Conservation (phyloP, 2,113 vertebrate species). For the Albula goreensis region DNA sequence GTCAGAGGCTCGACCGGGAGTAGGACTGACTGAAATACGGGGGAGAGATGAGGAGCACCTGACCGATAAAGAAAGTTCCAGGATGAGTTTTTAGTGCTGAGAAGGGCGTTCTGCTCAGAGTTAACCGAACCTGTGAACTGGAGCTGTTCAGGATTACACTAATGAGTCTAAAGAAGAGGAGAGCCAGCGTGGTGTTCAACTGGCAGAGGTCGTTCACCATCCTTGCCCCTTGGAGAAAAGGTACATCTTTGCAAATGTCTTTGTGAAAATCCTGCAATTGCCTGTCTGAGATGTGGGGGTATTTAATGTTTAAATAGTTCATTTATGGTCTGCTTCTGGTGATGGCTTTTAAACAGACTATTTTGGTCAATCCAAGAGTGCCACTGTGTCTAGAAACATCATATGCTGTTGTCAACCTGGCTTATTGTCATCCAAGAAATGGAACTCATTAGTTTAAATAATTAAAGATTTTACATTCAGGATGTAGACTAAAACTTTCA, state of each 20-base stretch:
- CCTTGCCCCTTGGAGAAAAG: slow-evolving; percentile 73
- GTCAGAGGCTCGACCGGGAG: not conserved
- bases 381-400: not conserved
- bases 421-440: not conserved
- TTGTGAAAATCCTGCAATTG: not conserved
- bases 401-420: not conserved
- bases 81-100: slow-evolving; percentile 18
- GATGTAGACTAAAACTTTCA: not conserved
- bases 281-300: not conserved
- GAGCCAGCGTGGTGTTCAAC: slow-evolving; percentile 65
- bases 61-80: not conserved
- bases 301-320: not conserved
- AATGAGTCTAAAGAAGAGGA: slow-evolving; percentile 65
- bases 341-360: not conserved
- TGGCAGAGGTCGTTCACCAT: slow-evolving; percentile 76
- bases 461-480: not conserved
- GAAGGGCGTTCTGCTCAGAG: not conserved
- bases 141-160: slow-evolving; percentile 1
- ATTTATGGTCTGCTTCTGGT: not conserved
- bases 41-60: slow-evolving; percentile 35
- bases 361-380: not conserved
- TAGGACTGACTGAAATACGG: slow-evolving; percentile 4
- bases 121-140: slow-evolving; percentile 10
- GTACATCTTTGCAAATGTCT: slow-evolving; percentile 55
- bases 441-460: not conserved